Evolutionary conservation across 1,140 invertebrate genomes (phyloP).

Genomic region (Maconellicoccus hirsutus): DNA sequence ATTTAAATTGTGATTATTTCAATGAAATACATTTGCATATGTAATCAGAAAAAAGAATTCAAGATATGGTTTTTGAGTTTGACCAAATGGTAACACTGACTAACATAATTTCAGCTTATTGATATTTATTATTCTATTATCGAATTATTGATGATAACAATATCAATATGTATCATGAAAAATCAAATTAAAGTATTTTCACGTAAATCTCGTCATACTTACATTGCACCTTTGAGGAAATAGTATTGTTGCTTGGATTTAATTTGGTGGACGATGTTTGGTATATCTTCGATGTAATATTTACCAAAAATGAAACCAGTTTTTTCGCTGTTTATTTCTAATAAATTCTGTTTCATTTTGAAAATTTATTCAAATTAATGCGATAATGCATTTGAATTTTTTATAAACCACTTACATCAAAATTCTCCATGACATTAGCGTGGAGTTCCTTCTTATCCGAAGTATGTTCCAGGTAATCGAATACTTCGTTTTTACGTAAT

Average conservation of each 20-base stretch:
- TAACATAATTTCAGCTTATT: too few relatives aligned
- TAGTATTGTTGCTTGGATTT: constrained; percentile 12
- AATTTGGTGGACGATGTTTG: constrained; percentile 13
- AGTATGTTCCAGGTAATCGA: constrained; percentile 28
- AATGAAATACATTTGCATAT: too few relatives aligned
- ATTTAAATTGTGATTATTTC: too few relatives aligned
- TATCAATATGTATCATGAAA: too few relatives aligned
- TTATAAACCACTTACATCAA: constrained; percentile 27
- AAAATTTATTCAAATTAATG: constrained; percentile 7
- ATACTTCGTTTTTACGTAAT: constrained; percentile 38
- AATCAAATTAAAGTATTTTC: too few relatives aligned
- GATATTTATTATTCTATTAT: too few relatives aligned
- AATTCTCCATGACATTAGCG: constrained; percentile 27
- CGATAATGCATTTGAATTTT: too few relatives aligned
- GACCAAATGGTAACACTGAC: too few relatives aligned
- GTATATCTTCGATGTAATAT: constrained; percentile 13
- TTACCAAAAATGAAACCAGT: constrained; percentile 29
- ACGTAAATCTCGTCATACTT: constrained; percentile 11
- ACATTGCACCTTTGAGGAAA: constrained; percentile 27
- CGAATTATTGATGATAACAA: too few relatives aligned
- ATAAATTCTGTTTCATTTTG: constrained; percentile 26
- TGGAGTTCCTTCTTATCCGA: constrained; percentile 27
- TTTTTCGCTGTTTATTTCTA: constrained; percentile 29
- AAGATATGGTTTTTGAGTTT: too few relatives aligned
- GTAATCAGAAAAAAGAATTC: too few relatives aligned